Percentiles rank a stretch among this genome's conserved stretches.
These are phyloP conservation scores for Hystrix cristata DNA, from an alignment of 2,113 vertebrate genomes.

Conservation along the genomic window DNA sequence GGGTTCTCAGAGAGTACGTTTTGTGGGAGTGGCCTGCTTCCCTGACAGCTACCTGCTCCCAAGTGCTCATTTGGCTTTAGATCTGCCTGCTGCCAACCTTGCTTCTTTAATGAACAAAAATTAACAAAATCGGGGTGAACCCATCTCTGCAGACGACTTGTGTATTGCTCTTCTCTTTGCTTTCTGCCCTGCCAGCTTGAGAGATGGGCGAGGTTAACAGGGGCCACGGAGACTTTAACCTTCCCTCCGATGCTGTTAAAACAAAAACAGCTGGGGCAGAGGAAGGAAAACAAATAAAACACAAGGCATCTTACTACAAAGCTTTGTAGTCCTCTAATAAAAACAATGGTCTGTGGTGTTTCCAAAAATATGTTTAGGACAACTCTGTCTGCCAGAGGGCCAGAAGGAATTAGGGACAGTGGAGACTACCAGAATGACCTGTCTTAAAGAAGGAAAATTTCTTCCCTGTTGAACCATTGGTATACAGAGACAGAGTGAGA, in stretches of 20 bases:
- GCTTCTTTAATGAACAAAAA: neutral
- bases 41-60: slow-evolving; percentile 41
- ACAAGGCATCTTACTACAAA: slow-evolving; percentile 89
- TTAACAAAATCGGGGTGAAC: slow-evolving; percentile 58
- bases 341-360: slow-evolving; percentile 89
- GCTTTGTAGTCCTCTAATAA: slow-evolving; percentile 89
- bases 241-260: slow-evolving; percentile 88
- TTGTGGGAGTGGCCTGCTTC: neutral
- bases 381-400: slow-evolving; percentile 85
- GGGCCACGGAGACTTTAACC: slow-evolving; percentile 88
- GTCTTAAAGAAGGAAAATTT: slow-evolving; percentile 62
- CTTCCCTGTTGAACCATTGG: slow-evolving; percentile 39
- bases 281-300: slow-evolving; percentile 90
- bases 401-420: slow-evolving; percentile 77
- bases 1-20: neutral
- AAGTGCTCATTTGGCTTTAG: slow-evolving; percentile 62
- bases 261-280: slow-evolving; percentile 89
- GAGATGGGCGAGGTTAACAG: slow-evolving; percentile 85
- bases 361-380: slow-evolving; percentile 89
- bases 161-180: slow-evolving; percentile 59
- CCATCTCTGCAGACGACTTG: slow-evolving; percentile 62
- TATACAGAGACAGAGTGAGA: slow-evolving; percentile 16
- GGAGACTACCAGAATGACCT: slow-evolving; percentile 63
- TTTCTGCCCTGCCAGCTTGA: slow-evolving; percentile 76
- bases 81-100: neutral